Percentiles rank a stretch among this genome's conserved stretches.
phyloP scores from a whole-genome alignment of 2,113 vertebrate species.

The Chrysemys picta region DNA sequence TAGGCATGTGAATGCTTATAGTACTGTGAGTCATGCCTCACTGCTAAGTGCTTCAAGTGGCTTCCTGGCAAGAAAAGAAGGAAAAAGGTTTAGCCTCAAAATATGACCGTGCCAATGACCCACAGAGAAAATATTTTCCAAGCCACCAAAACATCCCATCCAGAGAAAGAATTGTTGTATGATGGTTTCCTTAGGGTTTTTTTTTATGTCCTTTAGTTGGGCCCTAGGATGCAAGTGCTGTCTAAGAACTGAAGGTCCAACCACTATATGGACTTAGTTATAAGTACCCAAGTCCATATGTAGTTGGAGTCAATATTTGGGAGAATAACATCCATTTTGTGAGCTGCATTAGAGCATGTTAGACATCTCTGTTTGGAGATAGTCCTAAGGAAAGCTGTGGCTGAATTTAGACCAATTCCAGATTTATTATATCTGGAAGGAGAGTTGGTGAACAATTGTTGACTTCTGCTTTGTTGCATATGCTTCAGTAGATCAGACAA shows the following conservation, averaged over 20 bases:
- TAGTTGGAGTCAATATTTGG: background rate
- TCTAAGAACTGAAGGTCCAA: background rate
- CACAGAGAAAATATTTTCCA: background rate
- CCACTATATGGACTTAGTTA: background rate
- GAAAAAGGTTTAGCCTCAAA: background rate
- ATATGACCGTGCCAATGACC: background rate
- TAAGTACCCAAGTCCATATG: background rate
- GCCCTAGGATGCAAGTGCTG: background rate
- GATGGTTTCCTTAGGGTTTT: background rate
- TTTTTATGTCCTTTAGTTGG: background rate
- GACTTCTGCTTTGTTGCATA: background rate
- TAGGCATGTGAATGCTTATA: background rate
- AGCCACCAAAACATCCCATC: background rate
- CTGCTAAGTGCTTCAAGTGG: background rate
- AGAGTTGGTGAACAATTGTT: background rate
- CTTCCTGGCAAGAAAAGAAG: background rate
- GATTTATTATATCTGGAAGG: slow-evolving; percentile 4
- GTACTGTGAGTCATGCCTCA: background rate
- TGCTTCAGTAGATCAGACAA: background rate
- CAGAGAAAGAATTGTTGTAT: background rate
- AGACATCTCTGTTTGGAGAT: background rate
- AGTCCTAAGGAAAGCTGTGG: background rate
- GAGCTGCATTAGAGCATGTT: background rate
- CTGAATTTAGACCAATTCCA: slow-evolving; percentile 18
- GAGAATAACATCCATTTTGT: background rate